Percentiles rank a stretch among this genome's conserved stretches.
phyloP scores from a whole-genome alignment of 23 tunicate species.

The Diplosoma virens region DNA sequence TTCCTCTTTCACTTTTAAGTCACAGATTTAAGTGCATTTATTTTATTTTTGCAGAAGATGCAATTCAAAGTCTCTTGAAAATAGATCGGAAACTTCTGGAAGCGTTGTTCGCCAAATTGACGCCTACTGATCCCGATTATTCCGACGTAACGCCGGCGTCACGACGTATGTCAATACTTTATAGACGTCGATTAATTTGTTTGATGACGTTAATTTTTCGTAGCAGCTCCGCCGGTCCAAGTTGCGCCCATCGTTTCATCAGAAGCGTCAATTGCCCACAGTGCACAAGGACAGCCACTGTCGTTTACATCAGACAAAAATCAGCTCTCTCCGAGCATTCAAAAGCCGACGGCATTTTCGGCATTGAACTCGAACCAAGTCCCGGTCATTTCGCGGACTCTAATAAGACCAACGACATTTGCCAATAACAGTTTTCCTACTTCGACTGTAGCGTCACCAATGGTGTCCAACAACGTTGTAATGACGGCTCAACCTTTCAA shows the following conservation, averaged over 20 bases:
- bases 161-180: neutral
- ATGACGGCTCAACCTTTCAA: constrained; percentile 26
- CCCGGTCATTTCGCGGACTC: neutral
- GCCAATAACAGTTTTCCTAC: neutral
- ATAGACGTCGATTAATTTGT: neutral
- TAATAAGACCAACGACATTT: constrained; percentile 13
- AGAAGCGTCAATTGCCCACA: neutral
- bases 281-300: neutral
- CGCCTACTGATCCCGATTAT: neutral
- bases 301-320: neutral
- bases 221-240: neutral
- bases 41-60: neutral
- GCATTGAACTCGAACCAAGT: neutral
- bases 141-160: neutral
- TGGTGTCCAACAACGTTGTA: neutral
- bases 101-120: constrained; percentile 38
- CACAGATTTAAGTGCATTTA: neutral
- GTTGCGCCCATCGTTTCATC: neutral
- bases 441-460: neutral
- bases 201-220: neutral
- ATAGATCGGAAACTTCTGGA: constrained; percentile 43
- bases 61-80: constrained; percentile 2
- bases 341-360: constrained; percentile 25
- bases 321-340: constrained; percentile 7
- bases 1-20: neutral